Base-by-base conservation (phyloP, 1,140 invertebrate genomes). In the Drosophila grimshawi region DNA sequence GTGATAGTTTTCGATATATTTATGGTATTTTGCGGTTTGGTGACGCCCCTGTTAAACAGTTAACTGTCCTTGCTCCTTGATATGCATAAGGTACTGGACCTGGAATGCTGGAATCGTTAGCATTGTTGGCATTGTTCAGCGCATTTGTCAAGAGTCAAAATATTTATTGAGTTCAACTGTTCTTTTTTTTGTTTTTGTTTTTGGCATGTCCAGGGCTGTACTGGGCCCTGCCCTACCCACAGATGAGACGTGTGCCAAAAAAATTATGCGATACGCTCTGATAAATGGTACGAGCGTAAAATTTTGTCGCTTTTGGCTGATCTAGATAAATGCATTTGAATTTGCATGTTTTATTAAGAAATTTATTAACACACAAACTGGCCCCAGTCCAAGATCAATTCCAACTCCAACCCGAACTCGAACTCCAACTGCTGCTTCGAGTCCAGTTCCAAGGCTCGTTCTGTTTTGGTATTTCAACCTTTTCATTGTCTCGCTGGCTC, bases 261-360 rank as follows among this genome's bases (percentile, higher is more conserved):
- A 77, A 71, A 76, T 70, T 76, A 76, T 76, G 72, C 51, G 61
- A 64, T 52, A 49, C 71, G 63, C 62, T 78, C 85, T 90, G 85
- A 89, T 85, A 89, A 89, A 89, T 89, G 85, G 86, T 76, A 85
- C 56, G 65, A 81, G 78, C 86, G 81, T 76, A 76, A 89, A 85
- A 90, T 89, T 89, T 89, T 89, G 85, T 89, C 86, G 85, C 85
- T 89, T 88, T 85, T 75, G 70, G 85, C 78, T 89, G 85, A 89
- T 89, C 85, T 89, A 89, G 85, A 89, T 89, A 89, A 89, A 89
- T 89, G 85, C 81, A 89, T 89, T 89, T 89, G 86, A 89, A 90
- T 89, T 90, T 89, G 85, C 81, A 81, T 89, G 75, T 89, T 89
- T 89, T 89, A 89, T 89, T 89, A 89, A 89, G 85, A 89, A 89